Percentiles rank a stretch among this genome's conserved stretches.
Conservation (phyloP, 64 coral and sea anemone species). For the Montipora efflorescens region DNA sequence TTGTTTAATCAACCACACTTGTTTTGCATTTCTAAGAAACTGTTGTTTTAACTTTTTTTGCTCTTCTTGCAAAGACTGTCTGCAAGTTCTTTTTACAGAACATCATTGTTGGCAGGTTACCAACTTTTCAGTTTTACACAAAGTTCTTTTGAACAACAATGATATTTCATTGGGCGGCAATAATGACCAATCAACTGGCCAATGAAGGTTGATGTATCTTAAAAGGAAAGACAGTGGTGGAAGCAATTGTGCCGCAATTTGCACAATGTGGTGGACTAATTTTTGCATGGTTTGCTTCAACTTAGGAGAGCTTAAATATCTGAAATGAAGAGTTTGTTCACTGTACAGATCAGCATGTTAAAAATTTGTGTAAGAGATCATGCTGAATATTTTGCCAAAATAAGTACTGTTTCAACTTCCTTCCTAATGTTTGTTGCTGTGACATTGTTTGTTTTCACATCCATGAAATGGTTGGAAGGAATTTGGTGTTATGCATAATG, state of each 20-base stretch:
- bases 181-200: too few species aligned
- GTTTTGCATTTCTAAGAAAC: neutral
- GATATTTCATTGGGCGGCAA: too few species aligned
- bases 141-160: too few species aligned
- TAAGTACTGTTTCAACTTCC: slow-evolving; percentile 1
- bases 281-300: neutral
- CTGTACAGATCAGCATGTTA: slow-evolving; percentile 45
- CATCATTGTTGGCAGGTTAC: neutral
- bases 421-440: neutral
- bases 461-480: slow-evolving; percentile 3
- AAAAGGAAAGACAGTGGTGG: too few species aligned
- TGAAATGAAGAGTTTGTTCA: slow-evolving; percentile 30
- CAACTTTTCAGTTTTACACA: too few species aligned
- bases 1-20: neutral
- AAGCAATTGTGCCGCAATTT: neutral
- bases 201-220: too few species aligned
- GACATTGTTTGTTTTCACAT: neutral
- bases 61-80: neutral
- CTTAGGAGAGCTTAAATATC: slow-evolving; percentile 2
- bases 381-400: slow-evolving; percentile 47
- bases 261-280: neutral
- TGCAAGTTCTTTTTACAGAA: neutral
- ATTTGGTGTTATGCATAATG: neutral
- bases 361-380: slow-evolving; percentile 28
- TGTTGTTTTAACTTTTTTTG: neutral